A percentile compares a stretch with the other conserved stretches of the same genome.
Evolutionary conservation across 2,113 vertebrate species (phyloP).

Genomic region (Cervus canadensis): DNA sequence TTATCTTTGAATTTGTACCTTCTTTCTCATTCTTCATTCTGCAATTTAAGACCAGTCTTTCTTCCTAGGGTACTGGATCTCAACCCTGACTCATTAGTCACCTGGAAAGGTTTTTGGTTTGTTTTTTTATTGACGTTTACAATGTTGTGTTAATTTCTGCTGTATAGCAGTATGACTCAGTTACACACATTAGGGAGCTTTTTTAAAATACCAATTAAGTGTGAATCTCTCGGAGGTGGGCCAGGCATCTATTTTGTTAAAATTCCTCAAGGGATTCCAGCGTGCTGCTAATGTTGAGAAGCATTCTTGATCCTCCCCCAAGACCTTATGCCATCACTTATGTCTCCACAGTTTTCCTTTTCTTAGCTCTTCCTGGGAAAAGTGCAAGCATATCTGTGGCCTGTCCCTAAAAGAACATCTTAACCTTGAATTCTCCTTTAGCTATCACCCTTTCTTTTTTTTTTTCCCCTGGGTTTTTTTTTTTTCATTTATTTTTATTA

Average conservation of each 20-base stretch:
- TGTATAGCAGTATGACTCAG: not conserved
- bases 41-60: not conserved
- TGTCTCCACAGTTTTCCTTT: not conserved
- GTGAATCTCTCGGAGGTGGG: not conserved
- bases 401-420: not conserved
- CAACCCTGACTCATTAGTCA: not conserved
- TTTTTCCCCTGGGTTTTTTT: too few species aligned
- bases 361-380: not conserved
- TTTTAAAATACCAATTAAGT: not conserved
- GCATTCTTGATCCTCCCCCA: not conserved
- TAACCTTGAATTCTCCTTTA: not conserved
- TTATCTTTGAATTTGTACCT: not conserved
- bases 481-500: too few species aligned
- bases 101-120: not conserved
- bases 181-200: not conserved
- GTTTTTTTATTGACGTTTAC: not conserved
- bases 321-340: not conserved
- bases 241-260: not conserved
- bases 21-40: not conserved
- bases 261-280: not conserved
- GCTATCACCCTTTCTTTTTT: not conserved
- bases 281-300: not conserved
- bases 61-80: not conserved
- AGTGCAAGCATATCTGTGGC: not conserved
- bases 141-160: not conserved